Evolutionary conservation across 2,888 invertebrate species (phyloP).

Genomic region (Orthosia incerta): DNA sequence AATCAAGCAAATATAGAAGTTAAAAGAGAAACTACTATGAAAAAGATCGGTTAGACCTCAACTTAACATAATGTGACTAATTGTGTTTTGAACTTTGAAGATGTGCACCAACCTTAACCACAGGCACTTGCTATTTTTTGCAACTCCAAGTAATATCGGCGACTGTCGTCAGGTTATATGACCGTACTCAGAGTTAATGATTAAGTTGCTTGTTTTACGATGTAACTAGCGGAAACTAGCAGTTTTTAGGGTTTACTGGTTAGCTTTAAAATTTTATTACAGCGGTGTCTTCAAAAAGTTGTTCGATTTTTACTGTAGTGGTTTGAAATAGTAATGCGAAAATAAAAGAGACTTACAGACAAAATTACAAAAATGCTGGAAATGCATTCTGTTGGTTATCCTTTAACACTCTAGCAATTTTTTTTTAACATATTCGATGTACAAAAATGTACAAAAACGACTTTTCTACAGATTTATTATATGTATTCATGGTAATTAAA

Average conservation of each 20-base stretch:
- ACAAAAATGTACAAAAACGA: no score
- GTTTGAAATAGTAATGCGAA: background rate
- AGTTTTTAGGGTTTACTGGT: slow-evolving; percentile 12
- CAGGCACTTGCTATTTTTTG: slow-evolving; percentile 6
- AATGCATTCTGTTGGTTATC: no score
- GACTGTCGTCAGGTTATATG: slow-evolving; percentile 44
- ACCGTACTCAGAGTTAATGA: slow-evolving; percentile 24
- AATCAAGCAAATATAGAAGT: no score
- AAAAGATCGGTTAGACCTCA: no score
- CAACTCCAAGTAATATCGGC: slow-evolving; percentile 12
- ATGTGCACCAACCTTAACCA: slow-evolving; percentile 29
- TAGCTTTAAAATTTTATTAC: slow-evolving; percentile 11
- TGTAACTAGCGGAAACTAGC: background rate
- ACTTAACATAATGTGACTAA: no score
- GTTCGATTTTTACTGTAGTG: background rate
- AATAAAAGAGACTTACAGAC: background rate
- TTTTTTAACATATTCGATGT: no score
- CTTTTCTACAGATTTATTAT: no score
- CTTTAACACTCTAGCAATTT: no score
- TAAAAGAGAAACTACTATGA: no score
- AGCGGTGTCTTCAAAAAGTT: background rate
- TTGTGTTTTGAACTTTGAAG: no score
- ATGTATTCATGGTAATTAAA: background rate
- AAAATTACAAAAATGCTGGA: no score
- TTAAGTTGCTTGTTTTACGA: slow-evolving; percentile 37